These are phyloP conservation scores for Hiodon alosoides DNA, from an alignment of 2,113 vertebrate species.

Conservation along the genomic window DNA sequence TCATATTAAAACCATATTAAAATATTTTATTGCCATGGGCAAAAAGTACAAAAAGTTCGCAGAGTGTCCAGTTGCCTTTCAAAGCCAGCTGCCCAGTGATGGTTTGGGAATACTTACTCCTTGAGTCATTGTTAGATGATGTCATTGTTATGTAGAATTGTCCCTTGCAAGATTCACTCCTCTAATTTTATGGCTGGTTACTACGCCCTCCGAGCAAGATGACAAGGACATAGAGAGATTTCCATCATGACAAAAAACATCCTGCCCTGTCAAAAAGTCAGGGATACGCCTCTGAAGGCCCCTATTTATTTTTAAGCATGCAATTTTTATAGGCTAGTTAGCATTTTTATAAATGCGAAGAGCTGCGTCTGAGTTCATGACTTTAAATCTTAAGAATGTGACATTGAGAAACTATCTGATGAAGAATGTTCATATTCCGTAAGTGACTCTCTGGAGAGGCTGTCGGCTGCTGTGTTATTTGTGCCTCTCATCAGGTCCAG, in stretches of 20 bases:
- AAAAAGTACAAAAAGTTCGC: not conserved
- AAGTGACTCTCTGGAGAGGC: no score
- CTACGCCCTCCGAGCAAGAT: not conserved
- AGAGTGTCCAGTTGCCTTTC: not conserved
- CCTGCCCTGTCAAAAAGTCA: not conserved
- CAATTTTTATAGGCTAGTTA: not conserved
- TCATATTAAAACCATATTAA: not conserved
- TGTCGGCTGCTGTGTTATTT: no score
- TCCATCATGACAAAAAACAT: not conserved
- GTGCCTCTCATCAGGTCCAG: no score
- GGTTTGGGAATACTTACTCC: not conserved
- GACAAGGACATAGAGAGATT: not conserved
- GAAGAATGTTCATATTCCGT: no score
- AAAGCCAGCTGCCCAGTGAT: no score
- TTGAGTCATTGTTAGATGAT: not conserved
- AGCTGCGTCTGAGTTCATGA: not conserved
- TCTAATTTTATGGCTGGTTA: slow-evolving; percentile 17
- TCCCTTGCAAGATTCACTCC: not conserved
- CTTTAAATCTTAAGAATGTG: no score
- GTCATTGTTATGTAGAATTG: not conserved
- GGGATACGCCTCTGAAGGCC: not conserved
- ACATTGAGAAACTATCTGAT: no score
- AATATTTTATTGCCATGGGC: not conserved
- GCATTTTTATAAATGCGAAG: not conserved
- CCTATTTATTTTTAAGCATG: not conserved